phyloP scores from a whole-genome alignment of 2,888 invertebrate species.

The Aquatica leii region DNA sequence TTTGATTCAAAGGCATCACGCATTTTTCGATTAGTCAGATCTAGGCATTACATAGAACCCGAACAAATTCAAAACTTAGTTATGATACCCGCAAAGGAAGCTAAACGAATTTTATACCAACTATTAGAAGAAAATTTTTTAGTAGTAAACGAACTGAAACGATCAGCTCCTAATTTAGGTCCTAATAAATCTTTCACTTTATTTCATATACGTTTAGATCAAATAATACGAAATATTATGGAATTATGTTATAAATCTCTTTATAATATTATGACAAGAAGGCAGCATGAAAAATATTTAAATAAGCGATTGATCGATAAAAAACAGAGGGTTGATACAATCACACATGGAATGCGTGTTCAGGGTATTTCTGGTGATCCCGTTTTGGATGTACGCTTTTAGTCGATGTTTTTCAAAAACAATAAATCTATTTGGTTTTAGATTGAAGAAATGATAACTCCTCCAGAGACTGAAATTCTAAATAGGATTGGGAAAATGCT shows the following conservation, averaged over 20 bases:
- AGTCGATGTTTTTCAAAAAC: too few relatives aligned
- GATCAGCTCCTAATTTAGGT: constrained; percentile 66
- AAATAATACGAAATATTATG: constrained; percentile 73
- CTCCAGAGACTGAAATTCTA: constrained; percentile 80
- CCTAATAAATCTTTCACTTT: constrained; percentile 83
- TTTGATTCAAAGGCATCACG: constrained; percentile 86
- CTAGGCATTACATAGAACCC: constrained; percentile 86
- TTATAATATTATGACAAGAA: constrained; percentile 73
- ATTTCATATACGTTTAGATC: constrained; percentile 76
- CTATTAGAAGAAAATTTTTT: constrained; percentile 82
- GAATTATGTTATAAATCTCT: constrained; percentile 77
- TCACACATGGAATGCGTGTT: constrained; percentile 80
- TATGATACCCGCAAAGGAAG: constrained; percentile 94
- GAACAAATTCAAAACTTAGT: constrained; percentile 91
- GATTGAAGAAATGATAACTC: constrained; percentile 88
- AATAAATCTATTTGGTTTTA: constrained; percentile 55
- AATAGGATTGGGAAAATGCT: constrained; percentile 77
- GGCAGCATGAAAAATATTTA: constrained; percentile 69
- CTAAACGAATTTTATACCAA: constrained; percentile 86
- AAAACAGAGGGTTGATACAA: constrained; percentile 83
- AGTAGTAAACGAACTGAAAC: constrained; percentile 73
- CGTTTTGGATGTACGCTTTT: constrained; percentile 74
- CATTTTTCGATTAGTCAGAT: constrained; percentile 85
- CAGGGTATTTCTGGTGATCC: constrained; percentile 81
- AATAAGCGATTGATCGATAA: constrained; percentile 87